Percentiles rank a stretch among this genome's conserved stretches.
Conservation (phyloP, 2,888 invertebrate genomes). For the Tetanocera ferruginea region DNA sequence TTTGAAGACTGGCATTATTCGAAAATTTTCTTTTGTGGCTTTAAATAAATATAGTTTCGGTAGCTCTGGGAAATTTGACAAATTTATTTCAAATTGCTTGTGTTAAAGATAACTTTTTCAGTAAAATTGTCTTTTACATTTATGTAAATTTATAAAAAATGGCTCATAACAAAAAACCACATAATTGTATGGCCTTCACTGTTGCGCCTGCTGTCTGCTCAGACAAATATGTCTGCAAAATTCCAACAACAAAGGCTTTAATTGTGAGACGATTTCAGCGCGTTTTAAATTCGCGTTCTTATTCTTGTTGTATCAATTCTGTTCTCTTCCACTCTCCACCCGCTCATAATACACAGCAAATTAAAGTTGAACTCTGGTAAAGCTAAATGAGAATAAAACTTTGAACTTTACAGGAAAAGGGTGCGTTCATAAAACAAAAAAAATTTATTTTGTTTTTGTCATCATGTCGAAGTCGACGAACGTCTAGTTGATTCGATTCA, state of each 20-base stretch:
- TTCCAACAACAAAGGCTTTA: conserved; percentile 16
- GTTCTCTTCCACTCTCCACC: neutral
- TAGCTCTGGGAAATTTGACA: too few species aligned
- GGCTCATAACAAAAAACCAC: too few species aligned
- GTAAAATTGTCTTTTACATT: too few species aligned
- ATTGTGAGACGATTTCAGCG: conserved; percentile 24
- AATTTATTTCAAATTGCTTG: too few species aligned
- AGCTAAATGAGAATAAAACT: neutral
- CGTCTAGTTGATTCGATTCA: neutral
- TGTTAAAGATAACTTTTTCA: too few species aligned
- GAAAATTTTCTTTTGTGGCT: too few species aligned
- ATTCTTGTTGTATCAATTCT: neutral
- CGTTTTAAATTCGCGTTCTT: neutral
- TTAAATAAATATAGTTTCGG: too few species aligned
- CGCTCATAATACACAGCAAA: neutral
- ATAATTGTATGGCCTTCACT: neutral
- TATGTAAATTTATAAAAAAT: too few species aligned
- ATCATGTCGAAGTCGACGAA: neutral
- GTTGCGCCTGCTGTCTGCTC: neutral
- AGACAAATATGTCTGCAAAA: neutral
- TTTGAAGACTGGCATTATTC: too few species aligned
- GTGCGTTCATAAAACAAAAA: neutral
- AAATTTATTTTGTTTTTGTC: neutral
- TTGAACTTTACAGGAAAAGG: conserved; percentile 27
- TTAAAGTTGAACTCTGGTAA: conserved; percentile 25